A percentile compares a stretch with the other conserved stretches of the same genome.
Conservation (phyloP, 1,140 invertebrate species). For the Drosophila nebulosa region DNA sequence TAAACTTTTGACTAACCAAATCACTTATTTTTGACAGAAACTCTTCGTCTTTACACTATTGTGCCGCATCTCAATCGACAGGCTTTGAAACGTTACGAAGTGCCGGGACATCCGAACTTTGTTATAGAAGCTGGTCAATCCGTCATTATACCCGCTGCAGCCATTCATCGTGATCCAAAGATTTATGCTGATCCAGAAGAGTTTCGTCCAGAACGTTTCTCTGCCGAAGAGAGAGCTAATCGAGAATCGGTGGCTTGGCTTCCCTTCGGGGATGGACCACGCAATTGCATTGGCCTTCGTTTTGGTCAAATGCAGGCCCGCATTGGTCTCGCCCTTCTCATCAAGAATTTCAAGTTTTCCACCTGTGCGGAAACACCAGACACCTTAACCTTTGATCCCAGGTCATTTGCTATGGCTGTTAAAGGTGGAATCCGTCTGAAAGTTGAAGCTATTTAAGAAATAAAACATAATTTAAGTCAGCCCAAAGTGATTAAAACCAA, state of each 20-base stretch:
- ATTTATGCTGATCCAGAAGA: slow-evolving; percentile 83
- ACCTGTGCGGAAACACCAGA: slow-evolving; percentile 50
- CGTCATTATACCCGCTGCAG: slow-evolving; percentile 84
- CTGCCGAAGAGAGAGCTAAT: slow-evolving; percentile 78
- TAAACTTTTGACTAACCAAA: rapidly evolving
- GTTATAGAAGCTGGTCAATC: slow-evolving; percentile 83
- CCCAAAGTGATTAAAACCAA: not conserved
- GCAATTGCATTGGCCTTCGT: slow-evolving; percentile 82
- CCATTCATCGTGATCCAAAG: slow-evolving; percentile 83
- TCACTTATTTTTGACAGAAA: slow-evolving; percentile 81
- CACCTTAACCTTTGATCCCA: slow-evolving; percentile 35
- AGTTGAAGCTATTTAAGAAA: slow-evolving; percentile 26
- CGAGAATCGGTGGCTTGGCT: slow-evolving; percentile 81
- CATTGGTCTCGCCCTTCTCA: slow-evolving; percentile 74
- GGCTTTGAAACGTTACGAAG: slow-evolving; percentile 84
- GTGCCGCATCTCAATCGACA: slow-evolving; percentile 83
- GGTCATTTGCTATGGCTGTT: slow-evolving; percentile 17
- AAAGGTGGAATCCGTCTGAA: slow-evolving; percentile 38
- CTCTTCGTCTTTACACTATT: slow-evolving; percentile 85
- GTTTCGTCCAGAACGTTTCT: slow-evolving; percentile 84
- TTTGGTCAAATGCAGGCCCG: slow-evolving; percentile 81
- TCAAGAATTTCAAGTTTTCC: slow-evolving; percentile 72
- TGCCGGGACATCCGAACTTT: slow-evolving; percentile 83
- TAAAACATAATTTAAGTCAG: not conserved
- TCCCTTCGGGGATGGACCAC: slow-evolving; percentile 85